Evolutionary conservation across 2,797 vertebrate species (phyloP).

Genomic region (Aeoliscus strigatus): DNA sequence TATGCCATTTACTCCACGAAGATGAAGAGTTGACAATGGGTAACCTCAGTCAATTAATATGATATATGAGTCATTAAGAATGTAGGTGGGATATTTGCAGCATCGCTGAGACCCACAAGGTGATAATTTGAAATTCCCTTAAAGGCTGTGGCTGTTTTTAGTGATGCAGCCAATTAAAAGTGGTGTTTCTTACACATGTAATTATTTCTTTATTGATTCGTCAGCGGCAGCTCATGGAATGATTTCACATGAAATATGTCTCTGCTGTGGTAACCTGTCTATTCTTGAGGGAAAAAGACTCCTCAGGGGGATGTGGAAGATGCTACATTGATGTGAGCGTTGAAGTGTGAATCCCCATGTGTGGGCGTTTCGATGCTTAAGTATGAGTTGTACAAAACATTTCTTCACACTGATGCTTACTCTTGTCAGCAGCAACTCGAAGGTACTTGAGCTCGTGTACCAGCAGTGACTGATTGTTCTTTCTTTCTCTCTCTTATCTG

Average conservation of each 20-base stretch:
- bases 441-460: slow-evolving; percentile 42
- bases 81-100: slow-evolving; percentile 43
- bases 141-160: slow-evolving; percentile 41
- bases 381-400: slow-evolving; percentile 14
- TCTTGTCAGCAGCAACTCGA: slow-evolving; percentile 33
- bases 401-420: slow-evolving; percentile 24
- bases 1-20: slow-evolving; percentile 57
- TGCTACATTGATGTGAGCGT: slow-evolving; percentile 35
- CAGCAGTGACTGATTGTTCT: slow-evolving; percentile 43
- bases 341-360: slow-evolving; percentile 7
- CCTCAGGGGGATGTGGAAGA: slow-evolving; percentile 30
- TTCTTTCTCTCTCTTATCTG: slow-evolving; percentile 8
- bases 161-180: slow-evolving; percentile 51
- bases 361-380: slow-evolving; percentile 1
- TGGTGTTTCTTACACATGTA: slow-evolving; percentile 62
- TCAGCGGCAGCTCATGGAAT: slow-evolving; percentile 62
- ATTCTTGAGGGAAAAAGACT: slow-evolving; percentile 42
- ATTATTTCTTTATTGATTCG: slow-evolving; percentile 70
- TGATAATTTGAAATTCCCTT: slow-evolving; percentile 55
- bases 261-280: slow-evolving; percentile 54
- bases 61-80: slow-evolving; percentile 47
- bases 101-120: slow-evolving; percentile 32
- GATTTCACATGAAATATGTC: slow-evolving; percentile 55
- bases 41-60: slow-evolving; percentile 60
- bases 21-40: slow-evolving; percentile 47